phyloP scores from a whole-genome alignment of 2,888 invertebrate genomes.

The Euproctis similis region DNA sequence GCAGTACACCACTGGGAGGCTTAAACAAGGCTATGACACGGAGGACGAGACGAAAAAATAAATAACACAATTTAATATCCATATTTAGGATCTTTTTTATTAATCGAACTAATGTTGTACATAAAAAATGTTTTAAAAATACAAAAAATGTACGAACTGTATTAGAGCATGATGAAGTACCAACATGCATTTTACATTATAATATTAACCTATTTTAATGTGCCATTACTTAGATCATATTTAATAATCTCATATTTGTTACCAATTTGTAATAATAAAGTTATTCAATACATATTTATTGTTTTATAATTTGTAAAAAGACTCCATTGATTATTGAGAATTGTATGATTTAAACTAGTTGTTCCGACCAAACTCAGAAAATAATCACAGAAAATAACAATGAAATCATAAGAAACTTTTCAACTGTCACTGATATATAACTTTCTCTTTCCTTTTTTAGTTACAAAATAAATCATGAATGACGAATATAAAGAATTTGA shows the following conservation, averaged over 20 bases:
- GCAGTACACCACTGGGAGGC: constrained; percentile 11
- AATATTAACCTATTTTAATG: constrained; percentile 31
- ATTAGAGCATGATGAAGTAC: constrained; percentile 30
- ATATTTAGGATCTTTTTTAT: constrained; percentile 22
- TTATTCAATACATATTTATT: constrained; percentile 16
- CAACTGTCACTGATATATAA: no score
- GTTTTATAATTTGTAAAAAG: no score
- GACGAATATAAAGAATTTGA: no score
- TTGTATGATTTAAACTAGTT: no score
- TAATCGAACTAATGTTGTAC: constrained; percentile 24
- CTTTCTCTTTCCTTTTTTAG: no score
- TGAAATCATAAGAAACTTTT: no score
- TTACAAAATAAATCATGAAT: no score
- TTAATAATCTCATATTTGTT: constrained; percentile 35
- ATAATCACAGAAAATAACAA: no score
- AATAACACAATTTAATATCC: constrained; percentile 16
- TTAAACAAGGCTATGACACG: constrained; percentile 14
- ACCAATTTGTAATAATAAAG: constrained; percentile 34
- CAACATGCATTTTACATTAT: constrained; percentile 41
- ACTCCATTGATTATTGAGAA: no score
- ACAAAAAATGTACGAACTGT: constrained; percentile 8
- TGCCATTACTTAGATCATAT: constrained; percentile 37
- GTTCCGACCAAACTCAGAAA: no score
- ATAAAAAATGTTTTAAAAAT: constrained; percentile 16
- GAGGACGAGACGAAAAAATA: constrained; percentile 21